Conservation (phyloP, 2,113 vertebrate species). For the Megaceryle torquata region DNA sequence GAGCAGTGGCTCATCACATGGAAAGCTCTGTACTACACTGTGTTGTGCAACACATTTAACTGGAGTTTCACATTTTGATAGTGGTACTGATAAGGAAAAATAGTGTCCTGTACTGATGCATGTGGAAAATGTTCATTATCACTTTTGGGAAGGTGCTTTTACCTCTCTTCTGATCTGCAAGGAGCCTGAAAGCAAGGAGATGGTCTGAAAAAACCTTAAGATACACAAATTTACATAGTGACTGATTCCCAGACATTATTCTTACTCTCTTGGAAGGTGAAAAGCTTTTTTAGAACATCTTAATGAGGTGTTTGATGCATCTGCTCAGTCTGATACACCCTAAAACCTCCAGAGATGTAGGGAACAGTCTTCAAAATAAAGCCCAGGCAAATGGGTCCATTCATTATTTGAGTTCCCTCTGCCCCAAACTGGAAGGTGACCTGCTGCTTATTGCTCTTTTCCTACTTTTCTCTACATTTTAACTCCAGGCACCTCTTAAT, state of each 20-base stretch:
- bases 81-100: neutral
- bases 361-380: neutral
- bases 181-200: neutral
- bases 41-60: rapidly evolving
- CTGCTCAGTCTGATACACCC: neutral
- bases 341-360: neutral
- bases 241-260: neutral
- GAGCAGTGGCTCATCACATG: neutral
- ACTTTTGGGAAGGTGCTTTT: neutral
- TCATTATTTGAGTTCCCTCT: neutral
- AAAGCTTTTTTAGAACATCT: neutral
- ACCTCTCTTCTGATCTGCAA: neutral
- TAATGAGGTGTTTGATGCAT: neutral
- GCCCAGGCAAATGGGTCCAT: neutral
- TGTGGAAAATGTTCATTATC: neutral
- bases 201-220: neutral
- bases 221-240: neutral
- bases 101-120: rapidly evolving
- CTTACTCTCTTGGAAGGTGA: neutral
- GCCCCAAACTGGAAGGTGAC: neutral
- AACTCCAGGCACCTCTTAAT: neutral
- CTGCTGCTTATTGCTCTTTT: neutral
- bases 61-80: neutral
- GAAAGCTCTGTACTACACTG: neutral
- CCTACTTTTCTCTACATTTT: neutral